A percentile compares a stretch with the other conserved stretches of the same genome.
Conservation (phyloP, 2,797 vertebrate species). For the Galaxias olidus region DNA sequence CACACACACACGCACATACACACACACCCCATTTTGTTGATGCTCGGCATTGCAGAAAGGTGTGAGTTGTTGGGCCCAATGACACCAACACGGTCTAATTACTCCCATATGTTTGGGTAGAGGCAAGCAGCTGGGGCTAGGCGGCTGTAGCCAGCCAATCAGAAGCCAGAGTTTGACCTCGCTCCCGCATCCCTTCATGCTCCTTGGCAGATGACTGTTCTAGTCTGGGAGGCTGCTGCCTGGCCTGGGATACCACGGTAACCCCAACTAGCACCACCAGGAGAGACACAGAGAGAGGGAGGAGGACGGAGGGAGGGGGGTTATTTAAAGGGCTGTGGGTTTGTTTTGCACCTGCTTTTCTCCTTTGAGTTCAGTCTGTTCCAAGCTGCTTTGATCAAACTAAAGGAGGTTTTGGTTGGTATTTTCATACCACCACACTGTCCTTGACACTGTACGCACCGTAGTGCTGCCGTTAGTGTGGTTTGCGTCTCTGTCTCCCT, state of each 20-base stretch:
- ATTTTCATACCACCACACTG: too few species aligned
- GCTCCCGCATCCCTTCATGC: background rate
- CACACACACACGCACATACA: background rate
- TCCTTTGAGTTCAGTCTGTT: too few species aligned
- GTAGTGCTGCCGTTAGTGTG: slow-evolving; percentile 7
- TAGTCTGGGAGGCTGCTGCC: background rate
- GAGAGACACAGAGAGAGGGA: too few species aligned
- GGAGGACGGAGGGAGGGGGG: too few species aligned
- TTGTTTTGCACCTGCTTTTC: too few species aligned
- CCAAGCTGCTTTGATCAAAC: too few species aligned
- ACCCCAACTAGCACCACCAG: slow-evolving; percentile 28
- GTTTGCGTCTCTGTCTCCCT: background rate
- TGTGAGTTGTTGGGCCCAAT: slow-evolving; percentile 17
- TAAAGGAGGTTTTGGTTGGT: too few species aligned
- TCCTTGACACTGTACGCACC: too few species aligned
- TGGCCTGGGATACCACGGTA: slow-evolving; percentile 38
- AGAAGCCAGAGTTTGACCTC: background rate
- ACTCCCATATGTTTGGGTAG: slow-evolving; percentile 36
- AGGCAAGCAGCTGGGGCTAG: slow-evolving; percentile 22
- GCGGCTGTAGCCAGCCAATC: background rate
- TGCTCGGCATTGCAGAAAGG: background rate
- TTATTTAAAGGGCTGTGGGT: slow-evolving; percentile 24
- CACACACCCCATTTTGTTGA: background rate
- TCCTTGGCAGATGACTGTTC: background rate
- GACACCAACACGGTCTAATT: slow-evolving; percentile 44